Base-by-base conservation (phyloP, 2,888 invertebrate species). In the Mythimna lalbum region DNA sequence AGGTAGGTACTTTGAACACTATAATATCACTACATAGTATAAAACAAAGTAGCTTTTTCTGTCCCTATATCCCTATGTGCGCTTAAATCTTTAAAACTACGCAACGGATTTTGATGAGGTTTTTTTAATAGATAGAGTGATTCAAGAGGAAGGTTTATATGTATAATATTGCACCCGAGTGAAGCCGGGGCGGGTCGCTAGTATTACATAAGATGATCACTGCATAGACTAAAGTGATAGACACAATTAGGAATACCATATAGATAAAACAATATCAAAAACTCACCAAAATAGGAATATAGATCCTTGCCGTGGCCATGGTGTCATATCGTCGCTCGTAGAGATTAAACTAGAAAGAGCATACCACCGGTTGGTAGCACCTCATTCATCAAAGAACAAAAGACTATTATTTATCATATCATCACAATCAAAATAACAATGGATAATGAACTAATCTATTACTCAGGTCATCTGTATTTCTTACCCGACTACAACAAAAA, bases 401-500 rank as follows among this genome's bases (percentile, higher is more conserved):
- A 17, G 53, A 21, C 53, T 62, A 70, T 75, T 75, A 65, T 70
- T 27, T 57, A 59, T 53, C 6, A 21, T 57, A 59, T 53, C 6
- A 21, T 36, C 19, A 75, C 62, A 74, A 65, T 69, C 52, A 62
- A 49, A 9, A 21, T 36, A 10, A 75, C 62, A 75, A 76, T 70
- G 17, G 39, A 59, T 52, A 56, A 57, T 52, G 47, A n/a, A 49
- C 19, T 7, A 0, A 49, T 49, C 47, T 19, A n/a, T 49, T 49
- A 19, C 47, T 49, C 47, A 49, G 7, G 9, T n/a, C 47, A 19
- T 49, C 9, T 49, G 47, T n/a, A 49, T 49, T 49, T n/a, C 19
- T 49, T 49, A n/a, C n/a, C n/a, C n/a, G n/a, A n/a, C n/a, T n/a
- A n/a, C n/a, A n/a, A n/a, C n/a, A n/a, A n/a, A n/a, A n/a, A n/a